Percentiles rank a stretch among this genome's conserved stretches.
Conservation (phyloP, 1,140 invertebrate species). For the Halyomorpha halys region DNA sequence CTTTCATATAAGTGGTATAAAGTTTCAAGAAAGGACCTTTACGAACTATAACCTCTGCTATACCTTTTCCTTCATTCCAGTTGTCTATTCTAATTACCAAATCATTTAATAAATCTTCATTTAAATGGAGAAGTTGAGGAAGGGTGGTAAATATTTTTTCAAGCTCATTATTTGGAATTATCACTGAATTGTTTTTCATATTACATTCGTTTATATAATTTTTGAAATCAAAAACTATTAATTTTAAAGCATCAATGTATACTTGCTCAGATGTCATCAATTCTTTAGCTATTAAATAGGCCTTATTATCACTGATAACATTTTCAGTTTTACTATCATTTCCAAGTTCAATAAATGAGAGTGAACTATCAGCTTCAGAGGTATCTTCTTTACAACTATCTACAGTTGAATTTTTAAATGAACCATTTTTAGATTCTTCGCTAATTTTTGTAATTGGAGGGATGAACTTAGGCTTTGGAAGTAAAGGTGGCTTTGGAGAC, state of each 20-base stretch:
- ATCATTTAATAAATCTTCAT: slow-evolving; percentile 55
- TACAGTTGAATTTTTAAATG: not conserved
- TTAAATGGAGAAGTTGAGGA: slow-evolving; percentile 47
- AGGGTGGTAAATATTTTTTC: slow-evolving; percentile 49
- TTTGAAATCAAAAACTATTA: slow-evolving; percentile 58
- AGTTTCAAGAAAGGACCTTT: slow-evolving; percentile 67
- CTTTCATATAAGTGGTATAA: slow-evolving; percentile 59
- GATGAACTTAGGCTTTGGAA: slow-evolving; percentile 26
- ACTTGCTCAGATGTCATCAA: slow-evolving; percentile 56
- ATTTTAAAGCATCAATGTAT: slow-evolving; percentile 55
- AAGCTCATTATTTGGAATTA: slow-evolving; percentile 43
- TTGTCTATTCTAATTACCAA: slow-evolving; percentile 48
- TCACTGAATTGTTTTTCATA: slow-evolving; percentile 37
- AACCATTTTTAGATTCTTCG: not conserved
- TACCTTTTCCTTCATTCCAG: slow-evolving; percentile 48
- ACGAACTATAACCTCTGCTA: slow-evolving; percentile 64
- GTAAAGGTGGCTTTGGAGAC: slow-evolving; percentile 26
- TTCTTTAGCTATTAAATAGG: slow-evolving; percentile 52
- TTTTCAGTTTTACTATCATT: slow-evolving; percentile 1
- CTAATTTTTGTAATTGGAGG: not conserved
- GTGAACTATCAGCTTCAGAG: not conserved
- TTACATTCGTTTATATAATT: slow-evolving; percentile 41
- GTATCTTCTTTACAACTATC: not conserved
- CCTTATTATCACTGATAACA: slow-evolving; percentile 32
- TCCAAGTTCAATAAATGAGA: not conserved